Evolutionary conservation across 2,888 invertebrate genomes (phyloP), one percentile per base, ranked within the genome.

Genomic region (Dryobota labecula): DNA sequence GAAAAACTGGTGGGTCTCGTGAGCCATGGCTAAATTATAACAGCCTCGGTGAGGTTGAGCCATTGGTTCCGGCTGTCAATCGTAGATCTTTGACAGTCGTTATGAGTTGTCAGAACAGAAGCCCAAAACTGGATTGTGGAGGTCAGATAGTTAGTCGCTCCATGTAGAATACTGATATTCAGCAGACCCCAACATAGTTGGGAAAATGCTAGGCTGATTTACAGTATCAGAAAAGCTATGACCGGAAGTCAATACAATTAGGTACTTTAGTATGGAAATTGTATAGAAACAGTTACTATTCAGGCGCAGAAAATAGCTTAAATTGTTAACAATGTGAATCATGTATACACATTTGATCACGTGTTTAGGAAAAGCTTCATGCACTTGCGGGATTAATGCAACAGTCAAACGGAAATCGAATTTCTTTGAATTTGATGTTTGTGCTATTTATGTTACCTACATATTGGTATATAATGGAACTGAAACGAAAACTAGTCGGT

Each of bases 371-470:
- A 47, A 67, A 66, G 63, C 63, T 75, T 61, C 20, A 51, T 38
- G 49, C 49, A 68, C 33, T 54, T n/a, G 18, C 36, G 24, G 66
- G 30, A 66, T 70, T 54, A 58, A 38, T 43, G 56, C 51, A 69
- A 65, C 43, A 65, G 30, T 49, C 57, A 13, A 45, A 49, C 49
- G 53, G 68, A 76, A 76, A 61, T 61, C 30, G 36, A n/a, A 49
- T 65, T 78, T 74, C 75, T 45, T 63, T n/a, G 73, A 67, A 61
- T 73, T 61, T 57, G 18, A n/a, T 66, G 61, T 47, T 68, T 47
- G 57, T 33, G 33, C 13, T 27, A 24, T 38, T 9, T n/a, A 6
- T 6, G 1, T 30, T 30, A 43, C 36, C 7, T 36, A 36, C 36
- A 36, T 36, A 36, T 33, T 3, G 6, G 6, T 33, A 33, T 33